These are phyloP conservation scores for Nematostella vectensis DNA, from an alignment of 92 coral and sea anemone species.

Conservation along the genomic window DNA sequence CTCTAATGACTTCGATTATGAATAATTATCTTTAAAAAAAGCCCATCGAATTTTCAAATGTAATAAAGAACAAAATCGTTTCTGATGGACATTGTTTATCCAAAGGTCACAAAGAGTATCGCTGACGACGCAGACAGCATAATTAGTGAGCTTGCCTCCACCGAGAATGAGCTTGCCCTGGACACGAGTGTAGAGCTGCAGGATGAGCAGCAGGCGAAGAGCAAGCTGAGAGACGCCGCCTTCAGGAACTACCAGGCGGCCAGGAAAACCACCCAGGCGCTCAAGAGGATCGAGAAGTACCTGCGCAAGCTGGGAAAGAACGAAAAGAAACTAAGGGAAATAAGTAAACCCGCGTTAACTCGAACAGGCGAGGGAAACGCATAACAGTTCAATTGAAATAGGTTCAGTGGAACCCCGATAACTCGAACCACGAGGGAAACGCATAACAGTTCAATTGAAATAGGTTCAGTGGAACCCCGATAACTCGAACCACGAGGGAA, in stretches of 20 bases:
- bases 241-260: slow-evolving; percentile 37
- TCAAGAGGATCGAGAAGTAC: slow-evolving; percentile 48
- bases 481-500: too few relatives aligned
- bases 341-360: background rate
- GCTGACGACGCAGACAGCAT: slow-evolving; percentile 39
- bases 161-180: slow-evolving; percentile 46
- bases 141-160: slow-evolving; percentile 43
- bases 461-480: too few relatives aligned
- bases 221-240: slow-evolving; percentile 57
- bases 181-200: slow-evolving; percentile 57
- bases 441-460: too few relatives aligned
- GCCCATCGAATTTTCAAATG: too few relatives aligned
- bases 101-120: slow-evolving; percentile 22
- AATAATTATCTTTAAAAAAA: too few relatives aligned
- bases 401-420: too few relatives aligned
- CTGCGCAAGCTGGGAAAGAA: slow-evolving; percentile 49
- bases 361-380: too few relatives aligned
- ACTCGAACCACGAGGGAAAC: too few relatives aligned
- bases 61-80: too few relatives aligned
- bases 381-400: too few relatives aligned
- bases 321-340: slow-evolving; percentile 30
- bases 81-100: too few relatives aligned
- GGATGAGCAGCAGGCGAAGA: slow-evolving; percentile 63
- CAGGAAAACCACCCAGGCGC: slow-evolving; percentile 44
- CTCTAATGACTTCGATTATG: too few relatives aligned